Base-by-base conservation (phyloP, 64 coral and sea anemone species). In the Cladopsammia gracilis region DNA sequence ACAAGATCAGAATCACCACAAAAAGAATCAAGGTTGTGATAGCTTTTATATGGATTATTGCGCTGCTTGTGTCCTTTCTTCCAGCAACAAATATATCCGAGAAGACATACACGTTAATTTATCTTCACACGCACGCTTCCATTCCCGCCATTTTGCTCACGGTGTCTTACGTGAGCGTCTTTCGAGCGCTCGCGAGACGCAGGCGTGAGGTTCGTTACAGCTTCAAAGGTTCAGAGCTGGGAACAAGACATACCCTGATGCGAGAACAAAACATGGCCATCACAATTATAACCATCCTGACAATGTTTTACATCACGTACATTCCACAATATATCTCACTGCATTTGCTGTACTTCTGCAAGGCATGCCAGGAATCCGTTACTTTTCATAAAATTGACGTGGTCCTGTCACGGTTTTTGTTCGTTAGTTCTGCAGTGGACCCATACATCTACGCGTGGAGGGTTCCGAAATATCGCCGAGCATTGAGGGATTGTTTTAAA, bases 361-460 rank as follows among this genome's bases (percentile, higher is more conserved):
- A 75, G 46, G 10, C 15, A 16, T 75, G 72, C 19, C 4, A 9
- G 7, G 26, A 75, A 4, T 75, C 72, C 1, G 14, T 48, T 13
- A 49, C 44, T 15, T 75, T 75, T 19, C 72, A 75, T 75, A 47
- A 75, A 75, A 51, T 75, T 75, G 44, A 75, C 45, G 46, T 75
- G 9, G 19, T 75, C 26, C 5, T 20, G 7, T 75, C 72, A 9
- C 72, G 72, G 15, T 75, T 75, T 18, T 49, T 75, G 45, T 75
- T 75, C 46, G 4, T 75, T 2, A 75, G 72, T 75, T 75, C 72
- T 7, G 45, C 44, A 2, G 18, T 75, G 15, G 72, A 75, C 20
- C 72, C 72, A 8, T 75, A 48, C 19, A 75, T 75, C 16, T 75
- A 75, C 72, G 72, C 72, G 5, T 75, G 72, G 72, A 75, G 72